A percentile compares a stretch with the other conserved stretches of the same genome.
These are phyloP conservation scores for Lerista edwardsae DNA, from an alignment of 2,797 vertebrate genomes.

Conservation along the genomic window DNA sequence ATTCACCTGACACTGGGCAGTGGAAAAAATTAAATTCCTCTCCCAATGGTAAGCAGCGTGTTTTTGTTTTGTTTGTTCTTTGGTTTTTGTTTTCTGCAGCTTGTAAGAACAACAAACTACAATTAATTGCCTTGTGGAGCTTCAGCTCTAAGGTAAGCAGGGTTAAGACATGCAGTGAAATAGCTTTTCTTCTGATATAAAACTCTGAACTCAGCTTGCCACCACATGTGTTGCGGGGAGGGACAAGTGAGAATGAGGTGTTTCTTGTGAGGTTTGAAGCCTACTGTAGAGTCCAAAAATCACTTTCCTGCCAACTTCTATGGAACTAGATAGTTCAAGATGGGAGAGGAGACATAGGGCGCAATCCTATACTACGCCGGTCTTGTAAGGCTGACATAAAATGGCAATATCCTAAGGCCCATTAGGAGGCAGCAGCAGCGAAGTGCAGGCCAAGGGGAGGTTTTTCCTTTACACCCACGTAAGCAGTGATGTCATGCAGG, in stretches of 20 bases:
- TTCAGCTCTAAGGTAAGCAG: neutral
- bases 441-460: too few species aligned
- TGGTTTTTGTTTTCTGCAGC: too few species aligned
- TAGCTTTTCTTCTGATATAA: neutral
- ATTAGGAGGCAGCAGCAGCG: too few species aligned
- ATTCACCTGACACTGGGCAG: neutral
- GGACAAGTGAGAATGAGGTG: neutral
- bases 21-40: neutral
- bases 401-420: too few species aligned
- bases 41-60: neutral
- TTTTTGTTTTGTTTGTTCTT: neutral
- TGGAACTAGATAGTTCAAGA: neutral
- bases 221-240: neutral
- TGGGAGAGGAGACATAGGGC: neutral
- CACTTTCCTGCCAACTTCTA: neutral
- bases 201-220: neutral
- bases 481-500: too few species aligned
- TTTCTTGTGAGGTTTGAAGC: neutral
- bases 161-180: neutral
- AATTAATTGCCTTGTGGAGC: neutral
- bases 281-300: neutral
- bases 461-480: too few species aligned
- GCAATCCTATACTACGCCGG: too few species aligned
- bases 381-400: too few species aligned
- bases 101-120: neutral